Base-by-base conservation (phyloP, 2,797 vertebrate species). In the Notamacropus eugenii region DNA sequence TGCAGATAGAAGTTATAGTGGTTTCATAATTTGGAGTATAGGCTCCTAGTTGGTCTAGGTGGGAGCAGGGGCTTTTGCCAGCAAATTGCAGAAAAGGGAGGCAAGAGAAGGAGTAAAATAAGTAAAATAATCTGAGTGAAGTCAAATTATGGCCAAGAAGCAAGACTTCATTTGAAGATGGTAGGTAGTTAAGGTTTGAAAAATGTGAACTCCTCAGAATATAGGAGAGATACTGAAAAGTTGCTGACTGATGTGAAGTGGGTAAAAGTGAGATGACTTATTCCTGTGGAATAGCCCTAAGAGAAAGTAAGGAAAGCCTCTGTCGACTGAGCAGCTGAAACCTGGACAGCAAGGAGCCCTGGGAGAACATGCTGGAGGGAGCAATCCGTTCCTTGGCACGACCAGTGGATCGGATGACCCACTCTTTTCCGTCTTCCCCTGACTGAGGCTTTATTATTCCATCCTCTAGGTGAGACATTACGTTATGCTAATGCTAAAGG, bases 381-480 rank as follows among this genome's bases (percentile, higher is more conserved):
- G 90, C 1, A 0, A 13, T 90, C 95, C 95, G 74, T 96, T 92
- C 94, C 91, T 94, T 97, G 98, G 97, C 97, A 96, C 92, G 95
- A 94, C 34, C 56, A 96, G 96, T 95, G 95, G 95, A 92, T 46
- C 11, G 29, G 95, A 97, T 98, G 97, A 98, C 97, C 82, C 98
- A 98, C 97, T 95, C 57, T 90, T 98, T 97, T 96, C 96, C 93
- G 29, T 93, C 97, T 97, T 93, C 13, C 22, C 52, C 94, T 0
- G 8, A 97, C 97, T 94, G 82, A 97, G 96, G 94, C 82, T 96
- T 96, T 97, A 97, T 98, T 98, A 98, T 98, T 97, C 96, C 93
- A 96, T 96, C 92, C 90, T 96, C 94, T 96, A 97, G 97, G 97
- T 97, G 90, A 98, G 98, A 98, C 98, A 97, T 98, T 55, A 98